A percentile compares a stretch with the other conserved stretches of the same genome.
phyloP scores from a whole-genome alignment of 2,797 vertebrate species.

The Molossus alvarezi region DNA sequence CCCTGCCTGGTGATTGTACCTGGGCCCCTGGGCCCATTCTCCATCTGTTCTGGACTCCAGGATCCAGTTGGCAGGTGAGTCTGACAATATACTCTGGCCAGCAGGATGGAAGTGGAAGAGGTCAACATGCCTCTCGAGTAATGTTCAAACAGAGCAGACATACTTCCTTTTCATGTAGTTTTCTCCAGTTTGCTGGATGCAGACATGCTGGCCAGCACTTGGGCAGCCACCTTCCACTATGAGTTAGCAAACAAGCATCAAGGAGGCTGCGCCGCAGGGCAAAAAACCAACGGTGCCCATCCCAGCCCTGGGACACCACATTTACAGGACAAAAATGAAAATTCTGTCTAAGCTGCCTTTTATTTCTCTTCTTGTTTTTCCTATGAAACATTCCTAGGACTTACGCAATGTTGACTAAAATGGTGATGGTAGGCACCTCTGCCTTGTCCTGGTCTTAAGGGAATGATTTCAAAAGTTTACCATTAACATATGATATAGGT shows the following conservation, averaged over 20 bases:
- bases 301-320: background rate
- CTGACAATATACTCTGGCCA: background rate
- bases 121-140: background rate
- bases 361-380: background rate
- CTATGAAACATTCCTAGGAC: background rate
- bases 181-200: background rate
- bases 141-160: background rate
- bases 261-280: background rate
- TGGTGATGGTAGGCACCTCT: background rate
- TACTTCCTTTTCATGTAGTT: background rate
- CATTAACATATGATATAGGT: rapidly evolving
- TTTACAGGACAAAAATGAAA: background rate
- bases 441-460: background rate
- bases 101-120: background rate
- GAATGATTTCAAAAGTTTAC: background rate
- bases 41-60: background rate
- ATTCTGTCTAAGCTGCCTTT: background rate
- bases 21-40: background rate
- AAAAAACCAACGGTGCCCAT: background rate
- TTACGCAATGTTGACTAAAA: rapidly evolving
- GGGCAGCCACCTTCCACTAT: background rate
- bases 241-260: background rate
- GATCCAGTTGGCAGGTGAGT: background rate
- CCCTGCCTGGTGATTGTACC: background rate
- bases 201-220: background rate